phyloP scores from a whole-genome alignment of 2,888 invertebrate species.

The Dorcus hopei region DNA sequence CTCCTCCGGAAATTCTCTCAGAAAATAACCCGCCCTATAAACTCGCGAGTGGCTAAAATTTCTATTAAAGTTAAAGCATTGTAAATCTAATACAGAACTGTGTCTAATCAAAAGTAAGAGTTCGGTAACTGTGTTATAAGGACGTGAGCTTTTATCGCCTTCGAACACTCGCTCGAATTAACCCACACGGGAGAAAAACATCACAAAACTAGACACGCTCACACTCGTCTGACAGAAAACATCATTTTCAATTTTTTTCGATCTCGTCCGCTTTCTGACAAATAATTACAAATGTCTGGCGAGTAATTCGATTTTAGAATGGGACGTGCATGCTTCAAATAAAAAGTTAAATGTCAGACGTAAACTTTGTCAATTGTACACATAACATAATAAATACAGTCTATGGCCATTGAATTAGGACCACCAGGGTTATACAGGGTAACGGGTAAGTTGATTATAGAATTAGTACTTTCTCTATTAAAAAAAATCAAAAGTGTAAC shows the following conservation, averaged over 20 bases:
- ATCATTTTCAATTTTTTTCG: neutral
- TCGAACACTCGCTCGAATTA: neutral
- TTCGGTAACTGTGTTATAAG: conserved; percentile 31
- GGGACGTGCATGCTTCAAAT: too few species aligned
- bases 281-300: neutral
- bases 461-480: too few species aligned
- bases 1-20: conserved; percentile 13
- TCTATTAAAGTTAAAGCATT: conserved; percentile 11
- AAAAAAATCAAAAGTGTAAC: too few species aligned
- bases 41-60: conserved; percentile 1
- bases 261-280: neutral
- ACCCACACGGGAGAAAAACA: neutral
- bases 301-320: neutral
- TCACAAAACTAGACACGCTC: neutral
- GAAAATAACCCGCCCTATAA: neutral
- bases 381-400: too few species aligned
- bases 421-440: too few species aligned
- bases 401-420: too few species aligned
- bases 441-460: too few species aligned
- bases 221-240: neutral
- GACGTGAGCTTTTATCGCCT: conserved; percentile 28
- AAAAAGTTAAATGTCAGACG: too few species aligned
- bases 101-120: conserved; percentile 36
- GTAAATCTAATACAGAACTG: conserved; percentile 30
- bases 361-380: too few species aligned